phyloP scores from a whole-genome alignment of 2,888 invertebrate species.

The Euphydryas editha region DNA sequence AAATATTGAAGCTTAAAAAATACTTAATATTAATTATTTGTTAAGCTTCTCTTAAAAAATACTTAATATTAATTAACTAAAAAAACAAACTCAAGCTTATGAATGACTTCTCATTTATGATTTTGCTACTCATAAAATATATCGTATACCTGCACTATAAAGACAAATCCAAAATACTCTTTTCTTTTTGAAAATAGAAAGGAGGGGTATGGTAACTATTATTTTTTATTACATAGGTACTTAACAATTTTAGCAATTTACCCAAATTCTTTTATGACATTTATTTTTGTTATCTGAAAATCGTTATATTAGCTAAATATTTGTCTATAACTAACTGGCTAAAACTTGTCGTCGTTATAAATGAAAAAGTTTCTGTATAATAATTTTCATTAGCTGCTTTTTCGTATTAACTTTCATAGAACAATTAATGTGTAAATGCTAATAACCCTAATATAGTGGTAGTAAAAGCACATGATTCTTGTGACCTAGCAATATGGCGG shows the following conservation, averaged over 20 bases:
- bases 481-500: slow-evolving; percentile 67
- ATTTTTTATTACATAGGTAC: no score
- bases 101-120: no score
- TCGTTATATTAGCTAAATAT: neutral
- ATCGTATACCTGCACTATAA: no score
- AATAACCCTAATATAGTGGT: slow-evolving; percentile 12
- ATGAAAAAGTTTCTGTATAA: neutral
- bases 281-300: neutral
- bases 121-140: no score
- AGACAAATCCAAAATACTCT: no score
- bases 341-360: neutral
- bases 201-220: no score
- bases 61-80: neutral
- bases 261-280: no score
- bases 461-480: slow-evolving; percentile 47
- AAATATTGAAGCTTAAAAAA: no score
- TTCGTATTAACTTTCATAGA: slow-evolving; percentile 10
- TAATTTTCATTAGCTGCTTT: neutral
- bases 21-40: no score
- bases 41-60: neutral
- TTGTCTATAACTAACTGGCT: neutral
- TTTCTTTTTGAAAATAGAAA: no score
- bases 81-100: no score
- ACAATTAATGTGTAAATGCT: slow-evolving; percentile 5
- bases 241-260: no score